phyloP scores from a whole-genome alignment of 2,888 invertebrate genomes.

The Rhopalosiphum nymphaeae region DNA sequence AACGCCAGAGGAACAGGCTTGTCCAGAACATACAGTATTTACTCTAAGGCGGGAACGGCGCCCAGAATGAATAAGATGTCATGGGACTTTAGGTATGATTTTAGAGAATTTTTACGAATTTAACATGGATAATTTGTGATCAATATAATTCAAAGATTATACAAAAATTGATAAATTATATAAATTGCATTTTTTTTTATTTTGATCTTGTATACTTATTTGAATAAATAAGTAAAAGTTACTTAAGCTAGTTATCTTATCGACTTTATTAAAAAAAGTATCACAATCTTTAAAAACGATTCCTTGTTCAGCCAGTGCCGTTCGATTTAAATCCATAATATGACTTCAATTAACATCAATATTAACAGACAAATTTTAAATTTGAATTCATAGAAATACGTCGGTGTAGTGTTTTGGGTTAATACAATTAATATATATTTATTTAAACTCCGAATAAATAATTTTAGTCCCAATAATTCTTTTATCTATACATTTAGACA shows the following conservation, averaged over 20 bases:
- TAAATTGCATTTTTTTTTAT: neutral
- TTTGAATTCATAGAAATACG: neutral
- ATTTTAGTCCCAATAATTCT: neutral
- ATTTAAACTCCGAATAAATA: neutral
- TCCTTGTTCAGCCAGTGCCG: fast-evolving
- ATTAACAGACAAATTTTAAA: neutral
- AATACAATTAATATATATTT: neutral
- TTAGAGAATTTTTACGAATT: neutral
- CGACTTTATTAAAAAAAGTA: neutral
- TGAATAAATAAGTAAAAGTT: too few species aligned
- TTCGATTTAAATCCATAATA: neutral
- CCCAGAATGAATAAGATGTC: slow-evolving; percentile 17
- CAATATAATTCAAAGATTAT: neutral
- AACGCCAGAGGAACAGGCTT: slow-evolving; percentile 65
- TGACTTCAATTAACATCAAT: neutral
- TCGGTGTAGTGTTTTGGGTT: neutral
- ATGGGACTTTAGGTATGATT: slow-evolving; percentile 65
- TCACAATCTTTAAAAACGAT: neutral
- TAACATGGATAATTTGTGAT: too few species aligned
- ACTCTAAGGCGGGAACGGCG: neutral
- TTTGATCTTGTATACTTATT: neutral
- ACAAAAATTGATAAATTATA: neutral
- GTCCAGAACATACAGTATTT: slow-evolving; percentile 51
- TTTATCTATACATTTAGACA: neutral
- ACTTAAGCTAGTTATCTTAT: neutral